These are phyloP conservation scores for Syrrhaptes paradoxus DNA, from an alignment of 2,113 vertebrate species.

Conservation along the genomic window DNA sequence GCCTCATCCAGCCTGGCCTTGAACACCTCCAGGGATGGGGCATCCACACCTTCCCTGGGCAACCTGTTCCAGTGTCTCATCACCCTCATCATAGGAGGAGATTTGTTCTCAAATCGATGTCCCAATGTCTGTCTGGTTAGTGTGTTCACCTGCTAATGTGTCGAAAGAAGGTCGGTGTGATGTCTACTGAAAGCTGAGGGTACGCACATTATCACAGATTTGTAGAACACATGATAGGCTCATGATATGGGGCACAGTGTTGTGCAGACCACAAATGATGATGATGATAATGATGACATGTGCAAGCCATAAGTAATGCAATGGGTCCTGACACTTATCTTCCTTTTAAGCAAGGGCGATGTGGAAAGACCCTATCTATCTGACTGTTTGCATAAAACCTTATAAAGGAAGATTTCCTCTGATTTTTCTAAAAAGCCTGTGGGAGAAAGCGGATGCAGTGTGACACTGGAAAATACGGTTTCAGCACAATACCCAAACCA, in stretches of 20 bases:
- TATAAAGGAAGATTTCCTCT: neutral
- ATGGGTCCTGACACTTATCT: neutral
- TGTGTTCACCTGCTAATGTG: neutral
- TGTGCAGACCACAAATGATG: neutral
- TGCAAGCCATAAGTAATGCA: neutral
- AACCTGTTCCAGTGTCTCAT: too few relatives aligned
- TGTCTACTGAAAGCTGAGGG: neutral
- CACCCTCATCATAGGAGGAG: neutral
- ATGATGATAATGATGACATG: neutral
- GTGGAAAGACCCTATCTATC: neutral
- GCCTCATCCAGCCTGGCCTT: too few relatives aligned
- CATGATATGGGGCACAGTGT: rapidly evolving
- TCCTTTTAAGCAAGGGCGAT: neutral
- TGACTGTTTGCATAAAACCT: neutral
- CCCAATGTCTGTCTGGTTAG: rapidly evolving
- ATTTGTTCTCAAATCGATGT: neutral
- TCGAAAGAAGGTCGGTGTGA: rapidly evolving
- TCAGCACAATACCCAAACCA: neutral
- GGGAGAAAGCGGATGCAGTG: neutral
- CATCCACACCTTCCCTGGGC: too few relatives aligned
- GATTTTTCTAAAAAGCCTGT: neutral
- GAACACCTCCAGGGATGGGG: too few relatives aligned
- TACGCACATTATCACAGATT: rapidly evolving
- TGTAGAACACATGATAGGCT: neutral
- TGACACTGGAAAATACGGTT: neutral